phyloP scores from a whole-genome alignment of 2,113 vertebrate species.

The Amblyornis subalaris region DNA sequence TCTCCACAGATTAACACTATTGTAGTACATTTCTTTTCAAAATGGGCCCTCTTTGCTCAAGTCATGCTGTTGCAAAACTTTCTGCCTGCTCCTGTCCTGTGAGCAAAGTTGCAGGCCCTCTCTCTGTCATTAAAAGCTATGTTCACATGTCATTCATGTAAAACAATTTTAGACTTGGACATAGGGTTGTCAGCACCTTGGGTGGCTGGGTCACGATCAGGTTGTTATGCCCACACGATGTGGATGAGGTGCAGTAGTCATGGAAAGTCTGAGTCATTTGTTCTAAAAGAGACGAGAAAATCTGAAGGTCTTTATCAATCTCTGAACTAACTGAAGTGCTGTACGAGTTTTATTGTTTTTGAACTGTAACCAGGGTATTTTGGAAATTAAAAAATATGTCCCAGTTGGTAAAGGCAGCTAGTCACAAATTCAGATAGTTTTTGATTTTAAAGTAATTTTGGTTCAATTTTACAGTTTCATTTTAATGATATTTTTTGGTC shows the following conservation, averaged over 20 bases:
- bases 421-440: background rate
- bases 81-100: background rate
- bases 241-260: background rate
- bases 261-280: background rate
- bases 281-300: background rate
- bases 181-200: background rate
- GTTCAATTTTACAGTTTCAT: background rate
- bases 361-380: background rate
- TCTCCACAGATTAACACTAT: background rate
- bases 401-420: background rate
- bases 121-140: background rate
- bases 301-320: background rate
- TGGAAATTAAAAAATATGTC: background rate
- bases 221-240: background rate
- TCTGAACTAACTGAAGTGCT: background rate
- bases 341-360: background rate
- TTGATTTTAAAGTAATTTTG: background rate
- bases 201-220: background rate
- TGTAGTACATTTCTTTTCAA: background rate
- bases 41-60: background rate
- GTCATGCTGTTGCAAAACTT: background rate
- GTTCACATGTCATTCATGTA: rapidly evolving
- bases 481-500: background rate
- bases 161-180: background rate
- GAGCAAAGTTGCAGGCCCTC: background rate